Conservation (phyloP, 2,113 vertebrate genomes). For the Engraulis encrasicolus region DNA sequence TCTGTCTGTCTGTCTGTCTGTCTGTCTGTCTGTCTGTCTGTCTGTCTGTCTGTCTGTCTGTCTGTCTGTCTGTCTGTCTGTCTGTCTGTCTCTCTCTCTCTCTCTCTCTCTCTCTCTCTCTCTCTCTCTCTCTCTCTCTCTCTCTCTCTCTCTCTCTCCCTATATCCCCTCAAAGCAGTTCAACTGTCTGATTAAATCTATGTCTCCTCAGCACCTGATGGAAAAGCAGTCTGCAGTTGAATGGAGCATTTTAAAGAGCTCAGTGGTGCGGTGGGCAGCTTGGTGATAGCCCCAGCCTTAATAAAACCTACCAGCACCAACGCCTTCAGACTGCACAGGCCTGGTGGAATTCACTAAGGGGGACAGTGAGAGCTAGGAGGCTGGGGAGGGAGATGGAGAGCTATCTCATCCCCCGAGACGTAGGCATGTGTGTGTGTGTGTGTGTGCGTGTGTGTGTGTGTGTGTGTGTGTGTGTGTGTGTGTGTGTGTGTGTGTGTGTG, state of each 20-base stretch:
- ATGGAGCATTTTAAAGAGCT: neutral
- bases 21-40: too few relatives aligned
- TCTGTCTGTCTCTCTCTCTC: neutral
- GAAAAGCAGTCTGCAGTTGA: neutral
- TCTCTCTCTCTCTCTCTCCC: too few relatives aligned
- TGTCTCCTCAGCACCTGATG: neutral
- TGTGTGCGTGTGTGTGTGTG: too few relatives aligned
- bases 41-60: too few relatives aligned
- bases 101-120: neutral
- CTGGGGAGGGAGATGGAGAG: neutral
- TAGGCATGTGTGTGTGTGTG: too few relatives aligned
- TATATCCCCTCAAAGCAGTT: neutral
- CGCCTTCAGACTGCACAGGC: neutral
- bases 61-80: too few relatives aligned
- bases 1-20: too few relatives aligned
- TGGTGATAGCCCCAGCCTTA: neutral
- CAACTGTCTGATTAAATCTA: neutral
- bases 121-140: neutral
- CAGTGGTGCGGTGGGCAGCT: neutral
- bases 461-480: too few relatives aligned
- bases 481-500: too few relatives aligned
- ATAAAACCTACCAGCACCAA: neutral
- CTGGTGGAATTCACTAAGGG: neutral
- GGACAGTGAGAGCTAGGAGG: too few relatives aligned
- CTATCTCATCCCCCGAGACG: neutral